These are phyloP conservation scores for Myoxocephalus aenaeus DNA, from an alignment of 2,797 vertebrate genomes.

Conservation along the genomic window DNA sequence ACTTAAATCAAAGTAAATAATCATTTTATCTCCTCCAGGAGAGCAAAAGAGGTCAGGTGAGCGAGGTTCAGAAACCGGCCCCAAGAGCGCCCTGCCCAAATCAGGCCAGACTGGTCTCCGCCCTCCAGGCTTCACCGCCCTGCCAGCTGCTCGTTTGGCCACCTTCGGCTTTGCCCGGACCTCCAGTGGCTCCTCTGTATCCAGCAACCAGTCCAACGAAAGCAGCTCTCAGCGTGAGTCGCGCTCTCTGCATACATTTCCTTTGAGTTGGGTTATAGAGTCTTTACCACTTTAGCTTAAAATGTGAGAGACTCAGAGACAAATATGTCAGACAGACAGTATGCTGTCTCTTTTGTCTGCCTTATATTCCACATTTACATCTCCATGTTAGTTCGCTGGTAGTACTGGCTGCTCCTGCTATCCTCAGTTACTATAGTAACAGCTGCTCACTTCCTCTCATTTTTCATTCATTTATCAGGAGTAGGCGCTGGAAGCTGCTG, in stretches of 20 bases:
- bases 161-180: constrained; percentile 91
- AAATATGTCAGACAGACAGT: not conserved
- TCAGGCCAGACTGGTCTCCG: constrained; percentile 91
- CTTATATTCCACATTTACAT: not conserved
- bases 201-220: constrained; percentile 91
- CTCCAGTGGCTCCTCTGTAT: constrained; percentile 91
- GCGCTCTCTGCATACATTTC: not conserved
- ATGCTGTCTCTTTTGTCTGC: not conserved
- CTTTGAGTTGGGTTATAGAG: not conserved
- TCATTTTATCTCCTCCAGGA: too few species aligned
- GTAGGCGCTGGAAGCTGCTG: constrained; percentile 30
- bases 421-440: constrained; percentile 56
- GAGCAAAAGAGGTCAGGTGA: constrained; percentile 86
- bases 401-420: constrained; percentile 1
- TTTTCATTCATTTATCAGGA: constrained; percentile 37
- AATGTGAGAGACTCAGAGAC: not conserved
- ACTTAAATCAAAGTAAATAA: not conserved
- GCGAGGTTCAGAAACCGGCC: constrained; percentile 72
- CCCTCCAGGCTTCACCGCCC: constrained; percentile 91
- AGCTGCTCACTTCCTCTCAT: constrained; percentile 8
- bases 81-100: constrained; percentile 89
- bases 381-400: constrained; percentile 6
- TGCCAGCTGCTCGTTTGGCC: constrained; percentile 88
- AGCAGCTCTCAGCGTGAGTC: constrained; percentile 86
- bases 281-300: not conserved